A percentile compares a stretch with the other conserved stretches of the same genome.
Conservation (phyloP, 1,140 invertebrate genomes). For the Pomacea maculata region DNA sequence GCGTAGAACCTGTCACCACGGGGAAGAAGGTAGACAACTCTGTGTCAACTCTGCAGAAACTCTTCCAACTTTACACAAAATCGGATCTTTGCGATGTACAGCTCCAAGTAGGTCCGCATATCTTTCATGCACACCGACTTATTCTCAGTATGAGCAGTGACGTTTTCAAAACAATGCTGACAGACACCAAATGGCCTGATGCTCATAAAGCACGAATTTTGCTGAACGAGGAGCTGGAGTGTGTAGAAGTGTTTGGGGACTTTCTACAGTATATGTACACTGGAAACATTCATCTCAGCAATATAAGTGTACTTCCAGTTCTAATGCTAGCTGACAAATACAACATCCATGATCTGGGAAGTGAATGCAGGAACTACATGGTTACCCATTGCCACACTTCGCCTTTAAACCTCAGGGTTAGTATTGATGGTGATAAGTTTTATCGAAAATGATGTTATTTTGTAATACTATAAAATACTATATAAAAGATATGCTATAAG, state of each 20-base stretch:
- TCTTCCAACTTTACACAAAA: constrained; percentile 36
- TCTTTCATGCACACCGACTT: constrained; percentile 88
- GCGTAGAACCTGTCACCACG: background rate
- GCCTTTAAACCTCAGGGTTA: background rate
- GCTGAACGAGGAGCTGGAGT: constrained; percentile 85
- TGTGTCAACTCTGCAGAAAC: constrained; percentile 35
- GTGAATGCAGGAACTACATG: constrained; percentile 80
- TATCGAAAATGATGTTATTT: no score
- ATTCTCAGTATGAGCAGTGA: constrained; percentile 94
- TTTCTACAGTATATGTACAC: constrained; percentile 95
- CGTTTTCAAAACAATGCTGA: constrained; percentile 96
- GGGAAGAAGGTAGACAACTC: constrained; percentile 45
- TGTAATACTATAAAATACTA: no score
- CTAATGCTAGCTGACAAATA: constrained; percentile 92
- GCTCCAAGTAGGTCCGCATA: constrained; percentile 80
- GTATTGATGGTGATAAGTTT: no score
- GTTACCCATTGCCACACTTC: constrained; percentile 11
- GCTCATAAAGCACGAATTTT: constrained; percentile 84
- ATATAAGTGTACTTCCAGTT: constrained; percentile 84
- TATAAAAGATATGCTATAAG: no score
- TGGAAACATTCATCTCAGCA: constrained; percentile 85
- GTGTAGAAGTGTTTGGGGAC: constrained; percentile 84
- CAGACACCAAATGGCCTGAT: constrained; percentile 92
- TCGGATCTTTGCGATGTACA: constrained; percentile 82
- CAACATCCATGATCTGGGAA: constrained; percentile 88